A percentile compares a stretch with the other conserved stretches of the same genome.
Conservation (phyloP, 2,113 vertebrate species). For the Carassius auratus region DNA sequence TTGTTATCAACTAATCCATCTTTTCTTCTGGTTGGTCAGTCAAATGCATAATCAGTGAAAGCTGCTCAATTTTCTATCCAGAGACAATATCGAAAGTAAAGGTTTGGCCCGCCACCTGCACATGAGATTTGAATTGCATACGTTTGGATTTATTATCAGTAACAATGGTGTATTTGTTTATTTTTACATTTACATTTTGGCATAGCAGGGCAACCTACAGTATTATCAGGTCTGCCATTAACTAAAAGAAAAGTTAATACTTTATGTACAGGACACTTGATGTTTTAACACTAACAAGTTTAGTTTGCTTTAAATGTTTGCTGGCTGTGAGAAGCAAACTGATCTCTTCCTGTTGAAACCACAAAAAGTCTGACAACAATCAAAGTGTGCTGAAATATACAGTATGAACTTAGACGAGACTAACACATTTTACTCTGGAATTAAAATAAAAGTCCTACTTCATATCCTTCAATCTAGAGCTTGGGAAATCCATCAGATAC, state of each 20-base stretch:
- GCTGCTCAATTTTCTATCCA: neutral
- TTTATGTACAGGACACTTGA: neutral
- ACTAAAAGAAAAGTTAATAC: neutral
- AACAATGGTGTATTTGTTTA: neutral
- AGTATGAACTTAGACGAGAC: neutral
- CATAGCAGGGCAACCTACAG: neutral
- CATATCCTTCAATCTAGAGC: neutral
- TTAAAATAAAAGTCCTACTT: neutral
- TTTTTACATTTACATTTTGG: neutral
- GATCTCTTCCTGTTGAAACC: constrained; percentile 38
- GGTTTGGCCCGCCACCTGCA: neutral
- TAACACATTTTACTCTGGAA: neutral
- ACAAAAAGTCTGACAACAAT: constrained; percentile 13
- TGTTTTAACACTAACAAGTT: neutral
- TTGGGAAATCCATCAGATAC: neutral
- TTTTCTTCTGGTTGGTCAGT: neutral
- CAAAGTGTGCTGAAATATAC: neutral
- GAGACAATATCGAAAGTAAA: neutral
- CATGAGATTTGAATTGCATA: neutral
- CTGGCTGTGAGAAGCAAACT: neutral
- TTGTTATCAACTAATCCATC: neutral
- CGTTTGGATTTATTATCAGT: neutral
- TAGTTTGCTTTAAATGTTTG: neutral
- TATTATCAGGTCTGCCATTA: neutral
- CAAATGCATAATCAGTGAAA: neutral